phyloP scores from a whole-genome alignment of 2,113 vertebrate genomes.

The Trematomus loennbergii region DNA sequence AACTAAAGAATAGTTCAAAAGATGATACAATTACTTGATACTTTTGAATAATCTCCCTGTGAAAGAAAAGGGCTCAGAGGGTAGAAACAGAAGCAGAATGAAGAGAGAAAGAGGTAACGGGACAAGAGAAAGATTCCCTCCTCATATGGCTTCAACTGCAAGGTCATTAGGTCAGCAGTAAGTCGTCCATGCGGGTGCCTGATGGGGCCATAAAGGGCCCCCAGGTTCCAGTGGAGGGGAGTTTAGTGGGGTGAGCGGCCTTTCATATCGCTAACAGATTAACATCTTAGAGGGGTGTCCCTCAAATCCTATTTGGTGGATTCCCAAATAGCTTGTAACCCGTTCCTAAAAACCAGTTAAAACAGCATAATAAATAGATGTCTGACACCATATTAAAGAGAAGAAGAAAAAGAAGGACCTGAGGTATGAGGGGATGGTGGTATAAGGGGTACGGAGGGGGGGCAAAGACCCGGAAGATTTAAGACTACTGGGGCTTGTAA shows the following conservation, averaged over 20 bases:
- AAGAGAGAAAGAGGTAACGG: constrained; percentile 33
- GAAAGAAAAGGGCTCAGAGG: not conserved
- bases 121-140: constrained; percentile 76
- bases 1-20: not conserved
- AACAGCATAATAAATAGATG: constrained; percentile 82
- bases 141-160: constrained; percentile 82
- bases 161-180: constrained; percentile 84
- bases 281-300: constrained; percentile 83
- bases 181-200: constrained; percentile 83
- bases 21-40: not conserved
- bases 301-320: constrained; percentile 80
- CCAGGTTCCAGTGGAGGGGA: constrained; percentile 71
- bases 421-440: constrained; percentile 52
- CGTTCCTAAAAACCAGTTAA: constrained; percentile 82
- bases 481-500: constrained; percentile 84
- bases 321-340: constrained; percentile 86
- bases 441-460: constrained; percentile 25
- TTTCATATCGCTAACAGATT: constrained; percentile 85
- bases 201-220: constrained; percentile 84
- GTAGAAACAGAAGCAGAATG: constrained; percentile 1
- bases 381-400: constrained; percentile 85
- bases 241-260: constrained; percentile 82
- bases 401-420: constrained; percentile 66
- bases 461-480: constrained; percentile 80
- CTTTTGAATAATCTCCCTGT: not conserved